Conservation (phyloP, 2,888 invertebrate genomes). For the Globia sparganii region DNA sequence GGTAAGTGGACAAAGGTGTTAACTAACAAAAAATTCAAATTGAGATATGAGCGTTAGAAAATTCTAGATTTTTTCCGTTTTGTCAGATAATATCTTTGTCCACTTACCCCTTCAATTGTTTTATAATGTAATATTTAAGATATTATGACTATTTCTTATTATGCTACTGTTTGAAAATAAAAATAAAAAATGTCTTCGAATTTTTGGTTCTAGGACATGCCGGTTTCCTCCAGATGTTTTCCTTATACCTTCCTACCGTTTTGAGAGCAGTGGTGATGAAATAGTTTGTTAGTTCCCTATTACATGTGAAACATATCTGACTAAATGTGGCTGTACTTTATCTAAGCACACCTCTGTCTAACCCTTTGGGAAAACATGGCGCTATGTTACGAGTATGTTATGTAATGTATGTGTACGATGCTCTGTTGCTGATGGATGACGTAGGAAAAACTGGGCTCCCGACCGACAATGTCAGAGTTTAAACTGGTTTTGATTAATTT, state of each 20-base stretch:
- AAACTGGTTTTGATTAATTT: constrained; percentile 25
- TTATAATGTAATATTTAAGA: too few relatives aligned
- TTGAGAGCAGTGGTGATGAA: not conserved
- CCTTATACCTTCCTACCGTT: not conserved
- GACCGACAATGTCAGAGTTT: constrained; percentile 34
- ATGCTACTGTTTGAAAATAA: too few relatives aligned
- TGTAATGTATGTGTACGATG: not conserved
- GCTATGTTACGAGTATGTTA: not conserved
- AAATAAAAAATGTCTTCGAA: too few relatives aligned
- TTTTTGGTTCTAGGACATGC: not conserved
- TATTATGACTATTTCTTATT: too few relatives aligned
- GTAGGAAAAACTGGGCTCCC: constrained; percentile 28
- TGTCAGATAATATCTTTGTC: too few relatives aligned
- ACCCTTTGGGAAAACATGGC: too few relatives aligned
- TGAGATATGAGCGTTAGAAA: too few relatives aligned
- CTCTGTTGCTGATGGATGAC: constrained; percentile 43
- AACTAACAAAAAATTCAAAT: too few relatives aligned
- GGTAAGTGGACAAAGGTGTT: too few relatives aligned
- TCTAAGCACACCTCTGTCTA: not conserved
- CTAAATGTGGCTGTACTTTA: too few relatives aligned
- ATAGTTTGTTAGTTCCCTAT: not conserved
- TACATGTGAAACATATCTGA: not conserved
- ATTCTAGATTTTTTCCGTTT: too few relatives aligned
- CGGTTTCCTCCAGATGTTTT: not conserved
- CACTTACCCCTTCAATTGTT: too few relatives aligned